phyloP scores from a whole-genome alignment of 2,888 invertebrate species.

The Dicycla oo region DNA sequence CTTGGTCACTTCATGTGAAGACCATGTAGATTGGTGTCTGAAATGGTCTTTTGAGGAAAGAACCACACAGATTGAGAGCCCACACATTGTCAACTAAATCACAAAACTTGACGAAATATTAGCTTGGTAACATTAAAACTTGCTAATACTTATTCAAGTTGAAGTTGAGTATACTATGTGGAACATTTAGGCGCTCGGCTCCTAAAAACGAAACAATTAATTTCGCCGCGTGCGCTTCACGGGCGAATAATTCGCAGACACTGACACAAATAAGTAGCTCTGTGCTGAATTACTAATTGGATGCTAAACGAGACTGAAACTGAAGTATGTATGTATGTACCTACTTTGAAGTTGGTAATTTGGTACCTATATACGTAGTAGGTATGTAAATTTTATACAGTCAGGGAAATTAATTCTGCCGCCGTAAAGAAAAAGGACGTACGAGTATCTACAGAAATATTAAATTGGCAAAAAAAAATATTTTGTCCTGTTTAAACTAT shows the following conservation, averaged over 20 bases:
- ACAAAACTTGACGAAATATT: conserved; percentile 45
- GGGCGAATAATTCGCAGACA: conserved; percentile 57
- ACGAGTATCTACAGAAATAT: no score
- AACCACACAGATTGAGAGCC: no score
- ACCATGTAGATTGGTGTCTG: no score
- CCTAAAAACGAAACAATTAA: conserved; percentile 57
- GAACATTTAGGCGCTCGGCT: conserved; percentile 31
- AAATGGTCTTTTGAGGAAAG: no score
- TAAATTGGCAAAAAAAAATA: no score
- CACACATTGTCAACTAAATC: conserved; percentile 41
- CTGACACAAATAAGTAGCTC: conserved; percentile 56
- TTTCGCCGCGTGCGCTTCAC: conserved; percentile 53
- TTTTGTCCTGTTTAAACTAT: no score
- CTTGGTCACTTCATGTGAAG: no score
- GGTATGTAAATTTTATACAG: background rate
- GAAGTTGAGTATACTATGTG: conserved; percentile 12
- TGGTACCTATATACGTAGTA: background rate
- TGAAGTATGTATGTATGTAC: background rate
- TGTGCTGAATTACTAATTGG: conserved; percentile 53
- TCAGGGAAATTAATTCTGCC: background rate
- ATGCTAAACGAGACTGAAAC: conserved; percentile 51
- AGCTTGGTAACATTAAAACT: conserved; percentile 30
- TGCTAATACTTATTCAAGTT: conserved; percentile 37
- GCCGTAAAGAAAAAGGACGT: no score
- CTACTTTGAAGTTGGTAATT: conserved; percentile 8